Conservation (phyloP, 2,797 vertebrate genomes). For the Gambelia wislizenii region DNA sequence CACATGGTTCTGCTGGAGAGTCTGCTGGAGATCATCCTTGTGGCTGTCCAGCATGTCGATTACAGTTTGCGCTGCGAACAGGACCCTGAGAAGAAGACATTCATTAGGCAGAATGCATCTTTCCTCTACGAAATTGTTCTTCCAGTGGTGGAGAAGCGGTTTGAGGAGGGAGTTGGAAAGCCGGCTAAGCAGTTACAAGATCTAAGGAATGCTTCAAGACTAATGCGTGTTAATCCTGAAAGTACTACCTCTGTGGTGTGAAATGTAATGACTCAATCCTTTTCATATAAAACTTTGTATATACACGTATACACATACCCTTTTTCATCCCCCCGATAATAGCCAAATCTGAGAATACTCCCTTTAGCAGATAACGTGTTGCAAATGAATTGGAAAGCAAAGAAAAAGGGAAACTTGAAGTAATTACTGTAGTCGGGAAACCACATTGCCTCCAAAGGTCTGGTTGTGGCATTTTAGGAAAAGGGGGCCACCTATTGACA, state of each 20-base stretch:
- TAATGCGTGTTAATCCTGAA: slow-evolving; percentile 92
- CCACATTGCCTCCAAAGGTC: slow-evolving; percentile 37
- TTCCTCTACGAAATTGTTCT: slow-evolving; percentile 97
- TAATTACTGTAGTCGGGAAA: slow-evolving; percentile 31
- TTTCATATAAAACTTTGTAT: neutral
- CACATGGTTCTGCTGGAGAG: slow-evolving; percentile 98
- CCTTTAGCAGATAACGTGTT: slow-evolving; percentile 46
- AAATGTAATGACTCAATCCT: slow-evolving; percentile 40
- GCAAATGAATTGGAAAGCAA: slow-evolving; percentile 30
- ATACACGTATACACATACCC: slow-evolving; percentile 32
- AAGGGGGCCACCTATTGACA: slow-evolving; percentile 25
- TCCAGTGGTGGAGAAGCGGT: slow-evolving; percentile 93
- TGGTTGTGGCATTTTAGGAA: slow-evolving; percentile 40
- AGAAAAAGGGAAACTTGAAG: slow-evolving; percentile 15
- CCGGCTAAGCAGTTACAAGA: slow-evolving; percentile 97
- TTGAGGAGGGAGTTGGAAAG: slow-evolving; percentile 96
- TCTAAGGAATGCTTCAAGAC: slow-evolving; percentile 89
- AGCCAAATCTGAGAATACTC: slow-evolving; percentile 22
- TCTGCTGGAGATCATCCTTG: slow-evolving; percentile 93
- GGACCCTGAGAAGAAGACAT: slow-evolving; percentile 93
- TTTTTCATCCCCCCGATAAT: slow-evolving; percentile 25
- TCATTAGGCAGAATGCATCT: slow-evolving; percentile 93
- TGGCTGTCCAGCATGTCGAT: slow-evolving; percentile 97
- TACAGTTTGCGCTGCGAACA: slow-evolving; percentile 98
- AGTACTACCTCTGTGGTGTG: slow-evolving; percentile 96